phyloP scores from a whole-genome alignment of 2,888 invertebrate species.

The Deilephila porcellus region DNA sequence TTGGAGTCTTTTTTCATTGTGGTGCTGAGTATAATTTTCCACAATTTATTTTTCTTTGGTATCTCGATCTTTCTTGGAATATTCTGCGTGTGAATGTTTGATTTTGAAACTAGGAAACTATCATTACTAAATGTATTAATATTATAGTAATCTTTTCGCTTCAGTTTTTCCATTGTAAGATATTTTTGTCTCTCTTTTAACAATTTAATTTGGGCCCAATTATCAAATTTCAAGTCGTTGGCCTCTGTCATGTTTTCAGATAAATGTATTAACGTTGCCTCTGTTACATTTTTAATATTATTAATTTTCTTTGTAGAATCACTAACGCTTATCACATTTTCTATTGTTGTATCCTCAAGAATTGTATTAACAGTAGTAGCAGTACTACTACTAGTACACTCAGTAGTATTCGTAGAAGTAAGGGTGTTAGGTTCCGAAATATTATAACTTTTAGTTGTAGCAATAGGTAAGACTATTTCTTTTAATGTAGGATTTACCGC shows the following conservation, averaged over 20 bases:
- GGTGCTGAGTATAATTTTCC: conserved; percentile 41
- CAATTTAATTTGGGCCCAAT: conserved; percentile 44
- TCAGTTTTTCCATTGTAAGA: conserved; percentile 25
- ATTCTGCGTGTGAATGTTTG: conserved; percentile 32
- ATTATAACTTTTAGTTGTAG: not conserved
- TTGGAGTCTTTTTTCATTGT: conserved; percentile 36
- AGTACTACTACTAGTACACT: not conserved
- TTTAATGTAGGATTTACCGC: too few relatives aligned
- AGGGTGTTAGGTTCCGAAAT: not conserved
- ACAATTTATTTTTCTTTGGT: conserved; percentile 44
- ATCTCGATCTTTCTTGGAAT: conserved; percentile 37
- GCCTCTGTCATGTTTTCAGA: conserved; percentile 28
- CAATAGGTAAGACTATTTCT: not conserved
- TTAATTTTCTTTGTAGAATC: not conserved
- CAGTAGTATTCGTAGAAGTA: not conserved
- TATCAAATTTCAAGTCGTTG: conserved; percentile 45
- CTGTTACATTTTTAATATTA: not conserved
- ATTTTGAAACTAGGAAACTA: conserved; percentile 16
- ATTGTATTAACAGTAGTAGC: not conserved
- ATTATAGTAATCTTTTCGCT: conserved; percentile 1
- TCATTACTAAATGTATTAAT: not conserved
- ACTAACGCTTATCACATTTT: not conserved
- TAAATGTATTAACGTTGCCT: not conserved
- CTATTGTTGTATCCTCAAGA: not conserved
- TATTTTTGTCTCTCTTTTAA: conserved; percentile 37